Percentiles rank a stretch among this genome's conserved stretches.
Conservation (phyloP, 2,888 invertebrate species). For the Apoderus coryli region DNA sequence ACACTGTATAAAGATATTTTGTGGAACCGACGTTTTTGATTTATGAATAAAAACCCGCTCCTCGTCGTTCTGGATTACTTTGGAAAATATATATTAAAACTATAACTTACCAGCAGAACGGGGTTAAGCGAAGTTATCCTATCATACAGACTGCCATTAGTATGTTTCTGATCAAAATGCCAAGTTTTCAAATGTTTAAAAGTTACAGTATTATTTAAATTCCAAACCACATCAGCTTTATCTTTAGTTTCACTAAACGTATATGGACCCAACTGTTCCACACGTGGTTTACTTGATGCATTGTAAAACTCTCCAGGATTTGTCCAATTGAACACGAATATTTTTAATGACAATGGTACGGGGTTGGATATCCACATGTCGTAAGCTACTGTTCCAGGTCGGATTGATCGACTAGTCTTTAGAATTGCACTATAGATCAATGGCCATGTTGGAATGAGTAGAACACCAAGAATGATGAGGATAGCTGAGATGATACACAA, state of each 20-base stretch:
- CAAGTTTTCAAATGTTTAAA: slow-evolving; percentile 54
- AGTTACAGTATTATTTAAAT: slow-evolving; percentile 55
- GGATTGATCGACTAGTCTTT: slow-evolving; percentile 40
- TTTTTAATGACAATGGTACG: slow-evolving; percentile 46
- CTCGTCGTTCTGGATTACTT: slow-evolving; percentile 1
- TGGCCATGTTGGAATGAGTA: slow-evolving; percentile 16
- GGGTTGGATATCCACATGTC: slow-evolving; percentile 56
- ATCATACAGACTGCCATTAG: slow-evolving; percentile 55
- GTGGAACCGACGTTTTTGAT: too few species aligned
- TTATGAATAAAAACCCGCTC: too few species aligned
- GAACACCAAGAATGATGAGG: slow-evolving; percentile 17
- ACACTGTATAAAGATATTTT: too few species aligned
- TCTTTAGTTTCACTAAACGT: slow-evolving; percentile 50
- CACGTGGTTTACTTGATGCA: slow-evolving; percentile 41
- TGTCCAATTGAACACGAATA: slow-evolving; percentile 70
- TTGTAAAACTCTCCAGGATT: slow-evolving; percentile 51
- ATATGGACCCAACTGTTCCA: slow-evolving; percentile 46
- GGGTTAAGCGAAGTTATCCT: slow-evolving; percentile 60
- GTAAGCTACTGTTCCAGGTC: slow-evolving; percentile 45
- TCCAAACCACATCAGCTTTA: slow-evolving; percentile 59
- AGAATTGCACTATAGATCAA: slow-evolving; percentile 19
- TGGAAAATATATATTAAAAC: background rate
- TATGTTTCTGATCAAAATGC: slow-evolving; percentile 50
- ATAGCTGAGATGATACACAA: slow-evolving; percentile 15
- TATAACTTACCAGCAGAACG: slow-evolving; percentile 63